Evolutionary conservation across 30 jellyfish, hydroid and myxozoan genomes (phyloP), one percentile per base, ranked within the genome.

Genomic region (Morbakka virulenta): DNA sequence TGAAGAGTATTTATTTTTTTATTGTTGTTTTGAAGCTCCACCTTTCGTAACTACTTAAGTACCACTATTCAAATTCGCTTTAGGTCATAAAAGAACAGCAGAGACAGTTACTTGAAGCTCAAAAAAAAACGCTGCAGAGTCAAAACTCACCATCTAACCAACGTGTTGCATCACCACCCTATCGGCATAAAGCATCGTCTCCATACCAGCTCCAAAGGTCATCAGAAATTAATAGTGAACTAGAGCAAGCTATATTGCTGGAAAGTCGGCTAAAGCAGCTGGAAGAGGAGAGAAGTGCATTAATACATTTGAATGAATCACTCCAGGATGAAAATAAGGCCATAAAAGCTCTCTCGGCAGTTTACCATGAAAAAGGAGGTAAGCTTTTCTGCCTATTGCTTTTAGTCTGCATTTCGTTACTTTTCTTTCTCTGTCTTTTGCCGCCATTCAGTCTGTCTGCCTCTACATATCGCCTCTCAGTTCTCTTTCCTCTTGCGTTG

Each of bases 291-390:
- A 81, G 86, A 69, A 52, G 30, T 2, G 93, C 93, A 1, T 33
- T 81, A 32, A 53, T 69, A 1, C 85, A 81, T 62, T 48, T 81
- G 85, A 81, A 81, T 62, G 69, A 85, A 6, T 81, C 93, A 29
- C 34, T 81, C 50, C 93, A 81, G 41, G 93, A 81, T 31, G 93
- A 81, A 48, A 81, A 81, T 35, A 76, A 41, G 4, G 76, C 93
- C 0, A 51, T 81, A 27, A 81, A 69, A 76, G 72, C 62, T 62
- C n/a, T n/a, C n/a, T 32, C 72, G 1, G 82, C 93, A n/a, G 47
- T 53, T 32, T 66, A 63, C 4, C 52, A 63, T 48, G 84, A 69
- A 4, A 48, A 30, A 36, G 64, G 74, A 34, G 93, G 93, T 81
- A 69, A 17, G 12, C 12, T 47, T n/a, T 12, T 47, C n/a, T n/a